A percentile compares a stretch with the other conserved stretches of the same genome.
Conservation (phyloP, 2,797 vertebrate genomes). For the Huso huso region DNA sequence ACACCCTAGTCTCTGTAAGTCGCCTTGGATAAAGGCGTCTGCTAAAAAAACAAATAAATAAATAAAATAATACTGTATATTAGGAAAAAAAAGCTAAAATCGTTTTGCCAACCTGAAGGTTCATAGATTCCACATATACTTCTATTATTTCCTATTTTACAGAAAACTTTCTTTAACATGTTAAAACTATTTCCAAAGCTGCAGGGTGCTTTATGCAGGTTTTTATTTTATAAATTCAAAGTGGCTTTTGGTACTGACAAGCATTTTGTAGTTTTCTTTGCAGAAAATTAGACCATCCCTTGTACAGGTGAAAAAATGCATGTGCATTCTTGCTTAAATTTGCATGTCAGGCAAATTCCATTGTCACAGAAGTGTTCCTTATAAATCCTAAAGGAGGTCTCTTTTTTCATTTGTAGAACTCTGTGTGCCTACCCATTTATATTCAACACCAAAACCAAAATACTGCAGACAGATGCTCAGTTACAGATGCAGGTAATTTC, state of each 20-base stretch:
- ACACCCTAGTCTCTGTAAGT: no score
- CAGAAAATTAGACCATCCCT: constrained; percentile 83
- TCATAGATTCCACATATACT: no score
- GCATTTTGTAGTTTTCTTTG: constrained; percentile 28
- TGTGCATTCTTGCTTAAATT: neutral
- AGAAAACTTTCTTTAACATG: neutral
- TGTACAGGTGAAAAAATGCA: constrained; percentile 68
- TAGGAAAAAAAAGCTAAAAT: no score
- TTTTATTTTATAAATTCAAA: no score
- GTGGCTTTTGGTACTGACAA: no score
- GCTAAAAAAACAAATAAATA: no score
- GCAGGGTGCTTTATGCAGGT: no score
- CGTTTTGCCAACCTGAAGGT: no score
- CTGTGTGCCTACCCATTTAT: constrained; percentile 96
- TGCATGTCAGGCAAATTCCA: neutral
- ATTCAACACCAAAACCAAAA: constrained; percentile 93
- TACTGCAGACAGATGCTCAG: constrained; percentile 94
- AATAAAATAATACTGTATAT: no score
- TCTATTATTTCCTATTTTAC: neutral
- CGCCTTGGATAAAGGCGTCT: no score
- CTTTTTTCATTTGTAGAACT: constrained; percentile 54
- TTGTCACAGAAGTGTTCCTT: constrained; percentile 9
- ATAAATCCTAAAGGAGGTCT: neutral
- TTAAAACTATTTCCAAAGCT: no score
- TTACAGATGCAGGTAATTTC: constrained; percentile 90